A percentile compares a stretch with the other conserved stretches of the same genome.
phyloP scores from a whole-genome alignment of 2,888 invertebrate genomes.

The Calameuta pallipes region DNA sequence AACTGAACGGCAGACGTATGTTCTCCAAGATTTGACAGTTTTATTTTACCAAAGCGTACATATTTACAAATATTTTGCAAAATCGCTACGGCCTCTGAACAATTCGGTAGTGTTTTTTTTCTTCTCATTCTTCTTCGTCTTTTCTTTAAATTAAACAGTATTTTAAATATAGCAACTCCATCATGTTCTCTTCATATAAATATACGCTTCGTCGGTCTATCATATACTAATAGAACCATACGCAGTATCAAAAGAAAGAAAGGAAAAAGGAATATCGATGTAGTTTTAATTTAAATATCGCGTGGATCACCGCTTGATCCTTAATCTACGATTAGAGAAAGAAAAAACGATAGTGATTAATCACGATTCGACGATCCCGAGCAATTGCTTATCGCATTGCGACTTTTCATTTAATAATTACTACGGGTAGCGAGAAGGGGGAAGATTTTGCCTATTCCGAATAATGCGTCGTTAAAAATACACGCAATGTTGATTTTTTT shows the following conservation, averaged over 20 bases:
- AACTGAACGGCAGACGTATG: background rate
- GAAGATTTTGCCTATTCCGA: background rate
- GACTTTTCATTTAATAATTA: background rate
- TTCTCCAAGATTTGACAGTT: conserved; percentile 36
- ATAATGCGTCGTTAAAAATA: background rate
- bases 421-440: background rate
- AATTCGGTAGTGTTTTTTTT: conserved; percentile 5
- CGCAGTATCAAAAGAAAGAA: background rate
- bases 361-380: background rate
- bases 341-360: background rate
- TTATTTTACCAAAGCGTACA: conserved; percentile 57
- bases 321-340: conserved; percentile 1
- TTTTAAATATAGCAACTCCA: conserved; percentile 1
- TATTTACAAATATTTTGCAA: conserved; percentile 59
- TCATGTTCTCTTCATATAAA: background rate
- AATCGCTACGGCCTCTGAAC: conserved; percentile 44
- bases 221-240: background rate
- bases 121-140: background rate
- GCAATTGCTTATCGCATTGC: background rate
- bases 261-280: background rate
- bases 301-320: background rate
- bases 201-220: background rate
- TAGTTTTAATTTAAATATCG: background rate
- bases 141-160: conserved; percentile 4
- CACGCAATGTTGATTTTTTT: background rate